Base-by-base conservation (phyloP, 1,140 invertebrate genomes). In the Linepithema humile region DNA sequence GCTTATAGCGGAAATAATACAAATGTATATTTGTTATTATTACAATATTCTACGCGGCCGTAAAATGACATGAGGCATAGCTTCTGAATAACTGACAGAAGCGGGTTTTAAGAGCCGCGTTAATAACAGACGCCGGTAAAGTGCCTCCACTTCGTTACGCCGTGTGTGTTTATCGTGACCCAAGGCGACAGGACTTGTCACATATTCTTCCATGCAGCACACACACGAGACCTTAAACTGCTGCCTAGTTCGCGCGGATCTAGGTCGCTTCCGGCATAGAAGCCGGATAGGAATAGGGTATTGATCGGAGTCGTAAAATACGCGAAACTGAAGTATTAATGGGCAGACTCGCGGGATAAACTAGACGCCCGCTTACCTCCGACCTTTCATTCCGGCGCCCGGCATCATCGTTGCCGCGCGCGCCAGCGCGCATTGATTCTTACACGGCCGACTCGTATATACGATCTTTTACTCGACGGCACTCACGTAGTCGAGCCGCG, bases 401-500 rank as follows among this genome's bases (percentile, higher is more conserved):
- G 20, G 43, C 32, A 17, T 62, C 55, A 59, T 55, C 26, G 10
- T 23, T 1, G 20, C 26, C 15, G 35, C 32, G 23, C 10, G 32
- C 32, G 20, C 29, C 26, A 26, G 6, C 26, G 2, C 10, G 20
- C 48, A 40, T 80, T 70, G 75, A 80, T 69, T 70, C 48, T 23
- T 32, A 57, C 26, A 55, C 38, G 48, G 35, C 35, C 23, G 17
- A 12, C 64, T 20, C 64, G 48, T 50, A 77, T 48, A 83, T 65
- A 20, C 35, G 38, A 69, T 69, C n/a, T 4, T 15, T 26, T 9
- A 86, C 29, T 65, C 9, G 9, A 26, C 67, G 26, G 73, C 70
- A 69, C 35, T 80, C 53, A 75, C 80, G 83, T 88, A 86, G 82
- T 88, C 72, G 65, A 83, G 45, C 59, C 48, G 59, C 64, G 60